Evolutionary conservation across 2,888 invertebrate species (phyloP).

Genomic region (Tenthredo amoena): DNA sequence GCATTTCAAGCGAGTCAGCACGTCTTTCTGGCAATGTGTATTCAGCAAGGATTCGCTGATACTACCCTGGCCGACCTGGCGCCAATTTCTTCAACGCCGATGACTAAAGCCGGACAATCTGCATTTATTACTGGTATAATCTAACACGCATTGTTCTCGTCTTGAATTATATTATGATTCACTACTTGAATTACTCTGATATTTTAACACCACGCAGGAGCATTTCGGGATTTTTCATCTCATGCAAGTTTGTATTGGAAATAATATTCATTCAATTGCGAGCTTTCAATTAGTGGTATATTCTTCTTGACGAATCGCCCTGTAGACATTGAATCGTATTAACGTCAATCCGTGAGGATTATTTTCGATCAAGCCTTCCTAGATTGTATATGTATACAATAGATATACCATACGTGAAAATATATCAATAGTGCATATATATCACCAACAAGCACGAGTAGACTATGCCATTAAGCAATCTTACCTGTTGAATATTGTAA

Average conservation of each 20-base stretch:
- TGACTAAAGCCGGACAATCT: conserved; percentile 5
- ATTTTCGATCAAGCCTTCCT: not conserved
- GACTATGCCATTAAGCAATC: conserved; percentile 30
- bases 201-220: not conserved
- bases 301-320: not conserved
- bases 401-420: not conserved
- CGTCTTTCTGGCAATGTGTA: conserved; percentile 25
- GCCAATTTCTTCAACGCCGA: conserved; percentile 18
- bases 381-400: not conserved
- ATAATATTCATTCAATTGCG: not conserved
- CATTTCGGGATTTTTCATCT: not conserved
- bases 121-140: conserved; percentile 51
- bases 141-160: not conserved
- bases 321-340: not conserved
- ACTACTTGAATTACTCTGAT: not conserved
- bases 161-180: not conserved
- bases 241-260: not conserved
- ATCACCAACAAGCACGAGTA: conserved; percentile 17
- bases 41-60: conserved; percentile 25
- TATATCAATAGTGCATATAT: not conserved
- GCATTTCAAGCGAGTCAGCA: conserved; percentile 16
- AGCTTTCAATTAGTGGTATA: not conserved
- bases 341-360: not conserved
- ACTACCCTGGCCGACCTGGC: not conserved
- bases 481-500: conserved; percentile 47